Conservation (phyloP, 2,888 invertebrate genomes). For the Poecilobothrus nobilitatus region DNA sequence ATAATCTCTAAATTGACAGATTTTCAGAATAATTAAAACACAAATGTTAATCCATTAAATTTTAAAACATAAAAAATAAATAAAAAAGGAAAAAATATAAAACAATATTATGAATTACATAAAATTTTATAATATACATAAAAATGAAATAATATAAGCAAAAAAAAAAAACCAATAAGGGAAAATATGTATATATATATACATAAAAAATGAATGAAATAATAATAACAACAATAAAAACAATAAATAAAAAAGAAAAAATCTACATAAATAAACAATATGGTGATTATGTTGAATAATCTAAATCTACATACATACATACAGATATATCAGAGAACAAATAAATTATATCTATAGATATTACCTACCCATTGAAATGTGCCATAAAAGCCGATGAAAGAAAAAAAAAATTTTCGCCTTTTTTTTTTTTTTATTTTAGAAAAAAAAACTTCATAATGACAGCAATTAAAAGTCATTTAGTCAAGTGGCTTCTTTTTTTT, state of each 20-base stretch:
- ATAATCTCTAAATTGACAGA: too few relatives aligned
- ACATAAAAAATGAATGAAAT: not conserved
- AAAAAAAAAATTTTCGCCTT: not conserved
- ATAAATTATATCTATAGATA: not conserved
- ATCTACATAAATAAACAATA: constrained; percentile 2
- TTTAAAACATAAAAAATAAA: too few relatives aligned
- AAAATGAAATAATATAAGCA: not conserved
- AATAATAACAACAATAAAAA: too few relatives aligned
- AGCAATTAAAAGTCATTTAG: constrained; percentile 1
- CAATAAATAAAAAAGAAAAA: not conserved
- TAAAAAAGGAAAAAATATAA: too few relatives aligned
- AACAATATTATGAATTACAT: not conserved
- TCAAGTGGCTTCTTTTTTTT: constrained; percentile 3
- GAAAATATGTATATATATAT: not conserved
- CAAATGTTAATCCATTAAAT: too few relatives aligned
- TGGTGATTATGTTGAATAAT: not conserved
- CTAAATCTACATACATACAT: not conserved
- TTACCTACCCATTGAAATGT: not conserved
- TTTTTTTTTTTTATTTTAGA: not conserved
- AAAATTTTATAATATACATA: not conserved
- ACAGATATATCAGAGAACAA: too few relatives aligned
- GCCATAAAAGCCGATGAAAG: not conserved
- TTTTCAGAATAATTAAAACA: too few relatives aligned
- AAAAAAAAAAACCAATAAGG: too few relatives aligned
- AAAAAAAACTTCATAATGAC: not conserved